A percentile compares a stretch with the other conserved stretches of the same genome.
phyloP scores from a whole-genome alignment of 2,888 invertebrate genomes.

The Lydus trimaculatus region DNA sequence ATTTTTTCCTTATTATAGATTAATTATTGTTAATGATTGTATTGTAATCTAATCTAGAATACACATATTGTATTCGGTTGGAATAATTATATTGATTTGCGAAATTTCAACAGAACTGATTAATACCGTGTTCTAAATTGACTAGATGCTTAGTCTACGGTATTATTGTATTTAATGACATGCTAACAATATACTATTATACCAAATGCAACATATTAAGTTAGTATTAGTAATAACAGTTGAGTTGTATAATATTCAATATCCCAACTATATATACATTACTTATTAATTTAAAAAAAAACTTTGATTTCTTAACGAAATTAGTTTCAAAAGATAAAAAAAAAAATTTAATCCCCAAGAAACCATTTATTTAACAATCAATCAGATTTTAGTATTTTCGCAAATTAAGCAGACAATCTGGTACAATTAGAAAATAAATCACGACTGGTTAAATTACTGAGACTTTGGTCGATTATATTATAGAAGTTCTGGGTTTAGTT shows the following conservation, averaged over 20 bases:
- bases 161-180: constrained; percentile 2
- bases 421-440: constrained; percentile 8
- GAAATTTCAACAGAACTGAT: neutral
- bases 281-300: too few relatives aligned
- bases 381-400: constrained; percentile 3
- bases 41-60: neutral
- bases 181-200: neutral
- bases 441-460: constrained; percentile 6
- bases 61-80: neutral
- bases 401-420: constrained; percentile 8
- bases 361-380: constrained; percentile 4
- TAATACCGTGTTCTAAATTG: neutral
- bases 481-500: constrained; percentile 3
- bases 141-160: neutral
- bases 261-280: neutral
- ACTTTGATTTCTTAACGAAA: neutral
- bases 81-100: neutral
- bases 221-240: neutral
- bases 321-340: neutral
- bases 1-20: neutral
- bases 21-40: neutral
- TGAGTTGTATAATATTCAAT: neutral
- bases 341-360: neutral
- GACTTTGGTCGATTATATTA: neutral
- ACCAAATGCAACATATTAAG: neutral